Percentiles rank a stretch among this genome's conserved stretches.
These are phyloP conservation scores for Beroe forskalii DNA, from an alignment of 37 sponge, comb jelly and placozoan species.

Conservation along the genomic window DNA sequence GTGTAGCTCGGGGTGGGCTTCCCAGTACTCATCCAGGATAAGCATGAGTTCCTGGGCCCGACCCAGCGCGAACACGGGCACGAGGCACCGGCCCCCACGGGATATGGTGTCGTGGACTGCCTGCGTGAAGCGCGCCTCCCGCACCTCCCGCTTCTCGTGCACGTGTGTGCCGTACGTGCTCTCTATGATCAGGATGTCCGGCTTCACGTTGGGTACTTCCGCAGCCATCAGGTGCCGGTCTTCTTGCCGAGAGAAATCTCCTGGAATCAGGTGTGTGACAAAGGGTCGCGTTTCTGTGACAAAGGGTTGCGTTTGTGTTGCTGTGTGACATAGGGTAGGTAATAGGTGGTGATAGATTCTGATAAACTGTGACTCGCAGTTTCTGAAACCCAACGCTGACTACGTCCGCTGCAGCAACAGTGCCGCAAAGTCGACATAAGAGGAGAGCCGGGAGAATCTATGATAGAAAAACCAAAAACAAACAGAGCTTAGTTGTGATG, in stretches of 20 bases:
- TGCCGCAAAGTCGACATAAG: too few relatives aligned
- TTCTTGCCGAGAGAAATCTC: slow-evolving; percentile 95
- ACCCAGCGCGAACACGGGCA: slow-evolving; percentile 99
- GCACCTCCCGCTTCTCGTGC: slow-evolving; percentile 85
- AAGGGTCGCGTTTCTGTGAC: too few relatives aligned
- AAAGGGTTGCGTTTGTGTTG: too few relatives aligned
- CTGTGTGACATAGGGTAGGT: too few relatives aligned
- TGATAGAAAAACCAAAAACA: too few relatives aligned
- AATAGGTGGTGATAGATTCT: too few relatives aligned
- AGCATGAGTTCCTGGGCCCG: slow-evolving; percentile 94
- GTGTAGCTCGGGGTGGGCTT: slow-evolving; percentile 93
- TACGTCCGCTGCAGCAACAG: too few relatives aligned
- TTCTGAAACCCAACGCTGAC: too few relatives aligned
- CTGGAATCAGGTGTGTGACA: too few relatives aligned
- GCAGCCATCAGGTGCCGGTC: slow-evolving; percentile 98
- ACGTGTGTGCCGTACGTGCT: slow-evolving; percentile 91
- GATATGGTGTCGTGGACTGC: slow-evolving; percentile 92
- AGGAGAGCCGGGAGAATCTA: too few relatives aligned
- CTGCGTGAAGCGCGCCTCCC: slow-evolving; percentile 88
- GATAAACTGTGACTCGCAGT: too few relatives aligned
- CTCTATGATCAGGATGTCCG: slow-evolving; percentile 88
- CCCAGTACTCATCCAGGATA: slow-evolving; percentile 98
- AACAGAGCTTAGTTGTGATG: too few relatives aligned
- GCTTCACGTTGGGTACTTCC: slow-evolving; percentile 81
- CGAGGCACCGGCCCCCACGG: slow-evolving; percentile 93